These are phyloP conservation scores for Stenurella melanura DNA, from an alignment of 2,888 invertebrate species.

Conservation along the genomic window DNA sequence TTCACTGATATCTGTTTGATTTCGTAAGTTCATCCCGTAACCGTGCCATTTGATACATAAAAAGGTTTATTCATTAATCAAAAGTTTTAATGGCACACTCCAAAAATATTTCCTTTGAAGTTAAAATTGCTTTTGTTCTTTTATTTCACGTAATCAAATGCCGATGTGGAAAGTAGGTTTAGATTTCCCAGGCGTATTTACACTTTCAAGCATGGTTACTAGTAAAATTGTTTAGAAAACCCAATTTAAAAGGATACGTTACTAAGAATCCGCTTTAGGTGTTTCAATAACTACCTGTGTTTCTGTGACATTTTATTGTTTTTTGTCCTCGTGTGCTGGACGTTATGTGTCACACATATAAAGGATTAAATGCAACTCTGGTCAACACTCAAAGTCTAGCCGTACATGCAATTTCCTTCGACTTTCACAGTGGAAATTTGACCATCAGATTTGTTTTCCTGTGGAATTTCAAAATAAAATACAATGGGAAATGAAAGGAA, in stretches of 20 bases:
- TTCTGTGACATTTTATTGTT: not conserved
- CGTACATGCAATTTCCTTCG: too few relatives aligned
- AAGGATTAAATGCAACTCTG: too few relatives aligned
- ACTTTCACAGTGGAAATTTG: too few relatives aligned
- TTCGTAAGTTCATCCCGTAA: too few relatives aligned
- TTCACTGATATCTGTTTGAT: not conserved
- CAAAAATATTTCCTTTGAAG: slow-evolving; percentile 47
- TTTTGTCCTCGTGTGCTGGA: too few relatives aligned
- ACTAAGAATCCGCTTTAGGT: slow-evolving; percentile 10
- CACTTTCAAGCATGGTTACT: slow-evolving; percentile 46
- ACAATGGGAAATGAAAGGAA: too few relatives aligned
- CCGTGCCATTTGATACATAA: slow-evolving; percentile 12
- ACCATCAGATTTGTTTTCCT: too few relatives aligned
- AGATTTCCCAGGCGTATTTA: slow-evolving; percentile 54
- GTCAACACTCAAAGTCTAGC: too few relatives aligned
- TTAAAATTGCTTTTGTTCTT: slow-evolving; percentile 55
- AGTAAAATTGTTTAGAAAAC: slow-evolving; percentile 51
- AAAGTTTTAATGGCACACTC: slow-evolving; percentile 43
- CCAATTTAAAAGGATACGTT: slow-evolving; percentile 40
- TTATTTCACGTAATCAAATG: slow-evolving; percentile 53
- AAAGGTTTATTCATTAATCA: slow-evolving; percentile 45
- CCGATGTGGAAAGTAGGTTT: slow-evolving; percentile 54
- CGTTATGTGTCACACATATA: too few relatives aligned
- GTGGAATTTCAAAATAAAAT: too few relatives aligned
- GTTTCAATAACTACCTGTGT: slow-evolving; percentile 13